Evolutionary conservation across 2,797 vertebrate species (phyloP), one percentile per base, ranked within the genome.

Genomic region (Myoxocephalus aenaeus): DNA sequence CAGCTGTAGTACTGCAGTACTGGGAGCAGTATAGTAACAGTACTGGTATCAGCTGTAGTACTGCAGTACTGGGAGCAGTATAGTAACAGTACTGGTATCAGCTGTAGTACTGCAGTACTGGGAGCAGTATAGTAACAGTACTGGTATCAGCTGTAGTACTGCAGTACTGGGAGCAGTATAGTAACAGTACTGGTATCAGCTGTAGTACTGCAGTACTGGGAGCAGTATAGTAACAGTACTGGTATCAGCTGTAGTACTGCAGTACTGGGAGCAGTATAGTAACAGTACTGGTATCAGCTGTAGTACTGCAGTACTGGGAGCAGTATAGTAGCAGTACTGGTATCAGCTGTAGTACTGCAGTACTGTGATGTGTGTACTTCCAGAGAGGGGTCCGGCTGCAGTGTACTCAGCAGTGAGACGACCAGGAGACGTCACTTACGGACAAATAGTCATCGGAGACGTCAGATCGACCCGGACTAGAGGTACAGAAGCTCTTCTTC

Each of bases 361-460:
- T 29, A 27, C 15, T 56, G 25, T 9, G 15, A 1, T 27, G 12
- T 4, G 1, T 53, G 29, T 53, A 2, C 32, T 50, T 7, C 1
- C 63, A 79, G 70, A 22, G 15, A 36, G 1, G 0, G 27, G 53
- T 27, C 12, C 48, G 10, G n/a, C 13, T 54, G 48, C 36, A 53
- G n/a, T 66, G 3, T 59, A 51, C n/a, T 66, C 75, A 44, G 46
- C 44, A n/a, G 44, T 51, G 25, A 63, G 38, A 15, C 20, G 12
- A 8, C 13, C 2, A 15, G 14, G 42, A 4, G 44, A 61, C 1
- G 38, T 61, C 36, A 3, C 3, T 56, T 46, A 10, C 18, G 56
- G 63, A 54, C 56, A 38, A 46, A 22, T 13, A 5, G 5, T 5
- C 38, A 14, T 38, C 46, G 27, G 2, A 32, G 29, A 27, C 53